Base-by-base conservation (phyloP, 2,888 invertebrate genomes). In the Allacma fusca region DNA sequence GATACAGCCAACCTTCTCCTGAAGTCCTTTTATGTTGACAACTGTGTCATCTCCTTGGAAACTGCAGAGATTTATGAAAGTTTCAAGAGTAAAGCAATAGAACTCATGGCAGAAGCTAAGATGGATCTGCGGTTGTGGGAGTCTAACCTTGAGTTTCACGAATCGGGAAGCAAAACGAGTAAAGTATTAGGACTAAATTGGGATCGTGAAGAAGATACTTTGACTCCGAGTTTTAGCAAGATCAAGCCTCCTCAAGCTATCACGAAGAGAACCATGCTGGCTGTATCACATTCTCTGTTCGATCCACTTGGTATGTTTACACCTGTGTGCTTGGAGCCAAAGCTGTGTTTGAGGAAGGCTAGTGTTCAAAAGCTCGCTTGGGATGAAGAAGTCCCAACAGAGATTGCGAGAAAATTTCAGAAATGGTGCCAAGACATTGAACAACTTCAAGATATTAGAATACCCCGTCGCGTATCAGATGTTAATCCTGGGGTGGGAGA, bases 111-210 rank as follows among this genome's bases (percentile, higher is more conserved):
- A 1, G 40, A 67, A 13, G 83, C 78, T n/a, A 73, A 80, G 75
- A 83, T 84, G 75, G 80, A 82, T 0, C 78, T 85, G 19, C 24
- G 82, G 74, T 79, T 78, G 50, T 85, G 82, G 83, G 81, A 82
- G 44, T 76, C 40, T 40, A 40, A 62, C 19, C n/a, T n/a, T 34
- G 64, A 43, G 1, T 12, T 24, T 13, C 12, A 29, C 19, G 50
- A 67, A 1, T 24, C 12, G 2, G 29, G 4, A 26, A 59, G 21
- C 34, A 57, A 12, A 1, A 29, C 19, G 13, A 68, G 40, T 13
- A 40, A 69, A 26, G 74, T 80, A 1, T 65, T 80, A 0, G 80
- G 80, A 16, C 21, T 79, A n/a, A 1, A 34, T 0, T 80, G 78
- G 80, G 43, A 79, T 26, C 9, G 26, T n/a, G 0, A 28, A 23